Base-by-base conservation (phyloP, 2,797 vertebrate genomes). In the Cynopterus sphinx region DNA sequence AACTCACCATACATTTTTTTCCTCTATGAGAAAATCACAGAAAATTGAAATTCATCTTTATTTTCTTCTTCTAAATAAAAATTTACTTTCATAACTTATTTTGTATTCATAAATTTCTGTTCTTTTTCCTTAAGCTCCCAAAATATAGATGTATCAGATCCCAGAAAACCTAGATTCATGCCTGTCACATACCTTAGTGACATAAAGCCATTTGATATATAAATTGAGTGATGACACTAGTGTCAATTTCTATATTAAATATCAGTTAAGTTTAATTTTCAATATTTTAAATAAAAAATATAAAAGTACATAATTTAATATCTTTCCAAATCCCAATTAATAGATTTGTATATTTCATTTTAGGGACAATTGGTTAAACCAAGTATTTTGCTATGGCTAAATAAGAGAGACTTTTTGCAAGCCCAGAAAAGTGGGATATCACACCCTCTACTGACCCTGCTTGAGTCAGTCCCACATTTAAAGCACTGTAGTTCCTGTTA, bases 21-120 rank as follows among this genome's bases (percentile, higher is more conserved):
- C 68, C 51, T 85, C 26, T 90, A 57, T 65, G 41, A 82, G 39
- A 82, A 96, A 82, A 92, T 84, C 65, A 87, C 16, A 75, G 43
- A 36, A 87, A 88, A 41, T 57, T 88, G 57, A 59, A 88, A 78
- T 77, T 78, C 39, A 63, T 83, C 2, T 43, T 51, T 74, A 28
- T 65, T 87, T 91, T 82, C 59, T 91, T 77, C 43, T 88, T 74
- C 33, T 74, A 86, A 86, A 75, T 89, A 94, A 85, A 51, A 57
- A 49, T 81, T 74, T 95, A 88, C 22, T 10, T 87, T 93, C 55
- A 67, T 65, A 36, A 2, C 10, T 95, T 65, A 87, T 78, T 96
- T 90, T 82, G 53, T 82, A 36, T 51, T 78, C 5, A n/a, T 70
- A 82, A 36, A 63, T 16, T 90, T 39, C 33, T 68, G 12, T 86